Percentiles rank a stretch among this genome's conserved stretches.
These are phyloP conservation scores for Phocides pigmalion DNA, from an alignment of 1,140 invertebrate species.

Conservation along the genomic window DNA sequence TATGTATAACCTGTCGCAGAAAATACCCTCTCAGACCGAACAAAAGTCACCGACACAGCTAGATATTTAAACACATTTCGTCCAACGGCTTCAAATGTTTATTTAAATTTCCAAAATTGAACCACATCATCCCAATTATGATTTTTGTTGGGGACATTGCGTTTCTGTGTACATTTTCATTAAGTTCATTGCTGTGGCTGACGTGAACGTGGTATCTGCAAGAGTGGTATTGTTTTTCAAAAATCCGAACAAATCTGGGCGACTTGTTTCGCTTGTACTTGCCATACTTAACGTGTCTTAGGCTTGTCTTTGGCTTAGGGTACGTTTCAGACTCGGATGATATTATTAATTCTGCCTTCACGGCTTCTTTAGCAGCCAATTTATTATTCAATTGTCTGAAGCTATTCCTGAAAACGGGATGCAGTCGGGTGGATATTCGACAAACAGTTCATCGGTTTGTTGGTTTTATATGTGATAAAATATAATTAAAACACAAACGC, in stretches of 20 bases:
- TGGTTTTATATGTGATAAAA: too few relatives aligned
- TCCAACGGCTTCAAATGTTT: too few relatives aligned
- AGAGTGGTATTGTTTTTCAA: background rate
- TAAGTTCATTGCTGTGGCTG: constrained; percentile 28
- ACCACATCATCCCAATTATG: constrained; percentile 30
- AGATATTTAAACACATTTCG: too few relatives aligned
- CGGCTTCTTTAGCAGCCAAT: constrained; percentile 30
- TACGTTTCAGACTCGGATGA: background rate
- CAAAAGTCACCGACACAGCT: too few relatives aligned
- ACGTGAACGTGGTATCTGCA: constrained; percentile 3
- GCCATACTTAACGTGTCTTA: background rate
- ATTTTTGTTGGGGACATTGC: constrained; percentile 7
- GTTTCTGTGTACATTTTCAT: constrained; percentile 30
- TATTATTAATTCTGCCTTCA: constrained; percentile 26
- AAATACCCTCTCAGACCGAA: too few relatives aligned
- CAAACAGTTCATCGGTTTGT: constrained; percentile 21
- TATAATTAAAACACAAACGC: too few relatives aligned
- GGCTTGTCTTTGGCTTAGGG: background rate
- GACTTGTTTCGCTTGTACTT: background rate
- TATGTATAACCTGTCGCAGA: too few relatives aligned
- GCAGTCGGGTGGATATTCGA: constrained; percentile 24
- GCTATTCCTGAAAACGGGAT: constrained; percentile 22
- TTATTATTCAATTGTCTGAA: constrained; percentile 24
- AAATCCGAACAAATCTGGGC: background rate
- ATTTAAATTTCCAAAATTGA: background rate